Percentiles rank a stretch among this genome's conserved stretches.
phyloP scores from a whole-genome alignment of 1,140 invertebrate species.

The Ceratitis capitata region DNA sequence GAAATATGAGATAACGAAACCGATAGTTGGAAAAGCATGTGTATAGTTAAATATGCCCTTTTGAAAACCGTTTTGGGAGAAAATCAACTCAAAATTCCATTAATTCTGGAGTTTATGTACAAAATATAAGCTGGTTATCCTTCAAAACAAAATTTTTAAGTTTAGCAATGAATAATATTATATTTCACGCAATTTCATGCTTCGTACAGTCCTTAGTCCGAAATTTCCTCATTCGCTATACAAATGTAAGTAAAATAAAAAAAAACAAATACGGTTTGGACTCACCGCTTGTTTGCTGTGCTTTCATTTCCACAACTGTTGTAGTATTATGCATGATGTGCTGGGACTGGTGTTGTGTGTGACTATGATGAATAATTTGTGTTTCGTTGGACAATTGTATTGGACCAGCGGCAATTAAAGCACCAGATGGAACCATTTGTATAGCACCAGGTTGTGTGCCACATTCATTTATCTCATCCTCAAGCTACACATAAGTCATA shows the following conservation, averaged over 20 bases:
- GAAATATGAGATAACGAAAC: not conserved
- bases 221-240: not conserved
- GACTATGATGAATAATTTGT: constrained; percentile 32
- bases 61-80: no score
- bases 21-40: no score
- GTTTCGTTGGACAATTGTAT: constrained; percentile 18
- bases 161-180: no score
- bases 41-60: no score
- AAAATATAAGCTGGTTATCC: not conserved
- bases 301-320: constrained; percentile 42
- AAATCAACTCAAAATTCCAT: no score
- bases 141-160: not conserved
- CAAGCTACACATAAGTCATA: constrained; percentile 45
- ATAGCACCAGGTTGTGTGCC: constrained; percentile 47
- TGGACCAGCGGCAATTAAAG: constrained; percentile 15
- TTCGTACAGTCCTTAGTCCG: not conserved
- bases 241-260: not conserved
- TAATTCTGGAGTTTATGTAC: not conserved
- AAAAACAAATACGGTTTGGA: constrained; percentile 24
- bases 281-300: constrained; percentile 47
- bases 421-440: constrained; percentile 42
- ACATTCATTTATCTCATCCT: constrained; percentile 56
- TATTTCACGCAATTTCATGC: not conserved
- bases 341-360: constrained; percentile 41
- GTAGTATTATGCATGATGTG: constrained; percentile 50